phyloP scores from a whole-genome alignment of 2,888 invertebrate genomes.

The Strigamia crassipes region DNA sequence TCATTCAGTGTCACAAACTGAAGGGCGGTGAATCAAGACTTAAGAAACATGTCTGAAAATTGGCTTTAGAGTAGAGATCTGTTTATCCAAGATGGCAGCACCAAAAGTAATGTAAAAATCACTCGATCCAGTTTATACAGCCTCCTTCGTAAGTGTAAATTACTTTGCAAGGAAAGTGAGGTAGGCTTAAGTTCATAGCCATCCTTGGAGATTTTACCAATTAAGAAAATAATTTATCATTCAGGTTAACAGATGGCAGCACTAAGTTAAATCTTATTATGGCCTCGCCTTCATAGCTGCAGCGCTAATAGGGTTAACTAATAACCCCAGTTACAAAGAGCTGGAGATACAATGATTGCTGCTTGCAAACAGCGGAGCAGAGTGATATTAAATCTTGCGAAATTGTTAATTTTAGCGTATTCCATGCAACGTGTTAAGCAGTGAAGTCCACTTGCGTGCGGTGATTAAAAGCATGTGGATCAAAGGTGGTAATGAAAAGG shows the following conservation, averaged over 20 bases:
- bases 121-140: too few species aligned
- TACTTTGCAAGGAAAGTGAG: background rate
- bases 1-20: too few species aligned
- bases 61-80: too few species aligned
- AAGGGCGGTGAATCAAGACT: too few species aligned
- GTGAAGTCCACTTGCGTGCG: background rate
- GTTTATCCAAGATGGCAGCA: too few species aligned
- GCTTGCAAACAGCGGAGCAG: background rate
- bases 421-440: background rate
- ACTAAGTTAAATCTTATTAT: background rate
- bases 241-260: constrained; percentile 14
- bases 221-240: background rate
- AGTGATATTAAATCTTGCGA: background rate
- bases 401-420: background rate
- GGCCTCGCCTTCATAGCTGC: background rate
- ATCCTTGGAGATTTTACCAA: background rate
- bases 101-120: too few species aligned
- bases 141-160: too few species aligned
- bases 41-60: too few species aligned
- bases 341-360: background rate
- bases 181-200: background rate
- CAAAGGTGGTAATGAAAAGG: background rate
- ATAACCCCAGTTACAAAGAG: background rate
- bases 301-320: background rate
- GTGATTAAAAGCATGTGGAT: background rate